Percentiles rank a stretch among this genome's conserved stretches.
Evolutionary conservation across 2,113 vertebrate species (phyloP).

Genomic region (Ascaphus truei): DNA sequence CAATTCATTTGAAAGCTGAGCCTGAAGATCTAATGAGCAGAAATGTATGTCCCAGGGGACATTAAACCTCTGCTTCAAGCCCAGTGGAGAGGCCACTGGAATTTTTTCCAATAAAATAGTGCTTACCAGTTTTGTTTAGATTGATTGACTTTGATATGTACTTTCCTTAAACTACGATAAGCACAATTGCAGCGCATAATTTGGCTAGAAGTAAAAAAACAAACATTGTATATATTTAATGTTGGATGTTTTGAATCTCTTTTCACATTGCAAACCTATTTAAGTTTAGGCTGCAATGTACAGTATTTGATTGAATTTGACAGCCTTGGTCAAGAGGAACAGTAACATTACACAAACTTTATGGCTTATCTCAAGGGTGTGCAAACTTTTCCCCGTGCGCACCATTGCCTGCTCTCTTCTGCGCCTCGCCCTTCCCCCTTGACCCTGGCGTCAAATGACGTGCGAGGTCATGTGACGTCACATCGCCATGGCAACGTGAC

Average conservation of each 20-base stretch:
- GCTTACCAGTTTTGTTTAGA: constrained; percentile 24
- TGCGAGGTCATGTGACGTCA: too few relatives aligned
- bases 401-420: too few relatives aligned
- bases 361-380: too few relatives aligned
- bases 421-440: too few relatives aligned
- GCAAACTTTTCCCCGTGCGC: too few relatives aligned
- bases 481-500: too few relatives aligned
- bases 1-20: constrained; percentile 1
- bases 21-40: not conserved
- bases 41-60: not conserved
- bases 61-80: not conserved
- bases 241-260: not conserved
- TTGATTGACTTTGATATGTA: constrained; percentile 31
- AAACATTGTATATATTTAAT: not conserved
- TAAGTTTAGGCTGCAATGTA: not conserved
- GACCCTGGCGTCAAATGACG: too few relatives aligned
- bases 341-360: too few relatives aligned
- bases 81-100: not conserved
- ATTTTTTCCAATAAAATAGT: constrained; percentile 7
- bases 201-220: constrained; percentile 11
- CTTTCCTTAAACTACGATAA: not conserved
- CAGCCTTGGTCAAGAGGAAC: not conserved
- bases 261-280: not conserved
- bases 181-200: not conserved
- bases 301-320: not conserved